phyloP scores from a whole-genome alignment of 2,113 vertebrate species.

The Emydura subglobosa region DNA sequence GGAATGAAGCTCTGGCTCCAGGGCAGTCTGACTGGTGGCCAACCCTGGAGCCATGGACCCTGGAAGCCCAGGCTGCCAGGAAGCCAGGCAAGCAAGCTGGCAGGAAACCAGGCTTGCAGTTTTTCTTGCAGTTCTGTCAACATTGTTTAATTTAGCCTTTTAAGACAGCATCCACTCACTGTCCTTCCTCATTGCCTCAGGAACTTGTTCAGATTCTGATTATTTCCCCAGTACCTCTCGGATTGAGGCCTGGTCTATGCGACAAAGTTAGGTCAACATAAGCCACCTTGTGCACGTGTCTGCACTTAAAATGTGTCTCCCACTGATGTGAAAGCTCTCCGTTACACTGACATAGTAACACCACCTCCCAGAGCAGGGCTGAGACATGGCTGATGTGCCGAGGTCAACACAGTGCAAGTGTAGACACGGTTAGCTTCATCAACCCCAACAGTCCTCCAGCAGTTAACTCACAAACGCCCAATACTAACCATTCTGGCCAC shows the following conservation, averaged over 20 bases:
- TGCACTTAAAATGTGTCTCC: too few relatives aligned
- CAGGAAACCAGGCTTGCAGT: neutral
- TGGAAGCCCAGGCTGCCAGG: neutral
- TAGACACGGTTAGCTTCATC: too few relatives aligned
- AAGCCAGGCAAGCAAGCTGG: neutral
- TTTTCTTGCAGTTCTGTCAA: neutral
- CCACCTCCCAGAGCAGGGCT: too few relatives aligned
- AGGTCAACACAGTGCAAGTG: too few relatives aligned
- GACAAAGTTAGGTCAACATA: too few relatives aligned
- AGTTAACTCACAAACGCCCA: too few relatives aligned
- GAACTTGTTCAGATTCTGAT: neutral
- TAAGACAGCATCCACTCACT: neutral
- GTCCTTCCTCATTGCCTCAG: accelerated
- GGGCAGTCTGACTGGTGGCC: neutral
- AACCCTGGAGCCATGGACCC: neutral
- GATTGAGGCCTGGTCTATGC: neutral
- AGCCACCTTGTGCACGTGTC: too few relatives aligned
- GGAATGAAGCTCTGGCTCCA: neutral
- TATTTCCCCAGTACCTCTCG: neutral
- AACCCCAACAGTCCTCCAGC: too few relatives aligned
- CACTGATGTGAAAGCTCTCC: too few relatives aligned
- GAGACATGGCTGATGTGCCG: too few relatives aligned
- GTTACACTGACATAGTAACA: too few relatives aligned
- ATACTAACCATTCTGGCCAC: too few relatives aligned
- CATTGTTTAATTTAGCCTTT: neutral